A percentile compares a stretch with the other conserved stretches of the same genome.
These are phyloP conservation scores for Hystrix brachyura DNA, from an alignment of 2,113 vertebrate genomes.

Conservation along the genomic window DNA sequence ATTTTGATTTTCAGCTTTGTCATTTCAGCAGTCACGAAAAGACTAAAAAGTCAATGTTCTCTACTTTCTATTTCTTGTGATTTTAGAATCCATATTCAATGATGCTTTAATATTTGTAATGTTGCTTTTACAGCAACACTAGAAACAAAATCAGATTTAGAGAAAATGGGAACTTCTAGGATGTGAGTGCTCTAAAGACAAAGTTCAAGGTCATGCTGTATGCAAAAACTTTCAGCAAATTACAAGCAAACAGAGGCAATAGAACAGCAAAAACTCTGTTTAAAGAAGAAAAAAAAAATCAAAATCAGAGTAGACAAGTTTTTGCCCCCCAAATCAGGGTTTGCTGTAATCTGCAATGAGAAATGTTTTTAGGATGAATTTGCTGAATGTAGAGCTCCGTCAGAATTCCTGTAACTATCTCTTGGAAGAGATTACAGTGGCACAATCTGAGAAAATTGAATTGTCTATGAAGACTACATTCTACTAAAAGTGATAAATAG, in stretches of 20 bases:
- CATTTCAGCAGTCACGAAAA: conserved; percentile 16
- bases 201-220: conserved; percentile 32
- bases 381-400: not conserved
- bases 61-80: not conserved
- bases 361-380: conserved; percentile 28
- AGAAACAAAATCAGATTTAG: conserved; percentile 64
- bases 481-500: not conserved
- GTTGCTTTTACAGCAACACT: conserved; percentile 60
- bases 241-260: not conserved
- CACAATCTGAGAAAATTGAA: not conserved
- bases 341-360: not conserved
- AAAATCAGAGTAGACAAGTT: not conserved
- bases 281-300: not conserved
- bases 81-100: conserved; percentile 58
- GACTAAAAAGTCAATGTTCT: not conserved
- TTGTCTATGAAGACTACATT: not conserved
- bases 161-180: conserved; percentile 53
- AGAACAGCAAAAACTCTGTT: not conserved
- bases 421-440: not conserved
- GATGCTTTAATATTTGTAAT: conserved; percentile 47
- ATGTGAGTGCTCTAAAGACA: conserved; percentile 22
- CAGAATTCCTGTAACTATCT: not conserved
- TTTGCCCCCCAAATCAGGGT: not conserved
- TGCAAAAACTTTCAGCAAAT: conserved; percentile 22
- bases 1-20: conserved; percentile 62